Conservation (phyloP, 2,888 invertebrate genomes). For the Apoda limacodes region DNA sequence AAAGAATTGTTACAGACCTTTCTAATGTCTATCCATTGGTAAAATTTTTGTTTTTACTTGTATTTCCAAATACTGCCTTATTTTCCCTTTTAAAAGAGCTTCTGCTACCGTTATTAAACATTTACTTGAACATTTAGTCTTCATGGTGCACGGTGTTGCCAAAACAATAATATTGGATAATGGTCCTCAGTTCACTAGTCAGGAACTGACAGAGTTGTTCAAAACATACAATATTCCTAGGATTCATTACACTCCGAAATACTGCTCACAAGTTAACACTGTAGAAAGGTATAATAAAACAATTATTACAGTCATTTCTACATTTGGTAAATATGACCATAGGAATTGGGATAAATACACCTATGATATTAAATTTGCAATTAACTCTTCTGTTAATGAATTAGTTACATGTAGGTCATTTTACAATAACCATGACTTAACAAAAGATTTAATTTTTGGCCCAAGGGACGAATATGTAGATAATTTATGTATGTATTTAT, state of each 20-base stretch:
- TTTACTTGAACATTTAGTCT: constrained; percentile 18
- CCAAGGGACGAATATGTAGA: constrained; percentile 16
- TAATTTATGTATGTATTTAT: constrained; percentile 18
- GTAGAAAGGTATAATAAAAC: constrained; percentile 22
- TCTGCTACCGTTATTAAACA: no score
- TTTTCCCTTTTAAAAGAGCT: constrained; percentile 10
- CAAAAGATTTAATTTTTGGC: constrained; percentile 12
- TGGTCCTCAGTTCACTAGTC: no score
- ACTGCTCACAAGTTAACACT: no score
- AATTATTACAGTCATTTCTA: constrained; percentile 15
- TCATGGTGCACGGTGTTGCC: constrained; percentile 22
- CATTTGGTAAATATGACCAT: constrained; percentile 18
- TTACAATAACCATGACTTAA: constrained; percentile 6
- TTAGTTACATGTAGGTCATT: constrained; percentile 12
- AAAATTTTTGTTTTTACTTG: constrained; percentile 16
- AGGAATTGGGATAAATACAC: constrained; percentile 19
- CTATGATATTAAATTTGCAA: constrained; percentile 18
- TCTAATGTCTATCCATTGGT: constrained; percentile 15
- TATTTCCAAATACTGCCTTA: constrained; percentile 16
- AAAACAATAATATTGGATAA: no score
- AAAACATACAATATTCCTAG: constrained; percentile 21
- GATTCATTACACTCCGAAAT: no score
- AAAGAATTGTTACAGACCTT: constrained; percentile 14
- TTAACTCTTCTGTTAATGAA: constrained; percentile 21
- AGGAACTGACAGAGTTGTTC: constrained; percentile 6